Percentiles rank a stretch among this genome's conserved stretches.
These are phyloP conservation scores for Pachyramphus minor DNA, from an alignment of 2,113 vertebrate species.

Conservation along the genomic window DNA sequence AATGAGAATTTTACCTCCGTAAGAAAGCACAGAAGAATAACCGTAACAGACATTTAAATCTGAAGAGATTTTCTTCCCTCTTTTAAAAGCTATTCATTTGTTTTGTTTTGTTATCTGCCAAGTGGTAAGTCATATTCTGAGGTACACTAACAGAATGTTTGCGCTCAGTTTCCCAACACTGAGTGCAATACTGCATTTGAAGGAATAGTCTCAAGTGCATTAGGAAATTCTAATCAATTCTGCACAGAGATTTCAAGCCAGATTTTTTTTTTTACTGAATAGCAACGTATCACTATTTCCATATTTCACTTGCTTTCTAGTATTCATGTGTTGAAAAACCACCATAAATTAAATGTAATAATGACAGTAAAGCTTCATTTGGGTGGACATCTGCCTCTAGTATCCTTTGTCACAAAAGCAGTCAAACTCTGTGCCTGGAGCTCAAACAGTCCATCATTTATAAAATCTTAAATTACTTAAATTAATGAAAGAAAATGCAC, in stretches of 20 bases:
- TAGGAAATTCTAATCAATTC: not conserved
- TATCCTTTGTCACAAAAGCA: not conserved
- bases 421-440: not conserved
- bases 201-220: not conserved
- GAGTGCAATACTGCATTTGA: not conserved
- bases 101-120: not conserved
- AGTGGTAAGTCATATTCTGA: not conserved
- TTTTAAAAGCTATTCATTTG: not conserved
- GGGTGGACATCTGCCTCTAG: not conserved
- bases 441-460: not conserved
- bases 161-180: not conserved
- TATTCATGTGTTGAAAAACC: not conserved
- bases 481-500: not conserved
- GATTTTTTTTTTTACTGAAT: not conserved
- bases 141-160: not conserved
- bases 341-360: not conserved
- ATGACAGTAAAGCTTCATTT: not conserved
- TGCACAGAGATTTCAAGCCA: not conserved
- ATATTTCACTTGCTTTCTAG: not conserved
- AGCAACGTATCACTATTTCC: not conserved
- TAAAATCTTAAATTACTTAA: not conserved
- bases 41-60: not conserved
- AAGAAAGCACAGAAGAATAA: not conserved
- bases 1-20: not conserved
- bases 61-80: not conserved